Evolutionary conservation across 2,113 vertebrate genomes (phyloP).

Genomic region (Lanius ludovicianus): DNA sequence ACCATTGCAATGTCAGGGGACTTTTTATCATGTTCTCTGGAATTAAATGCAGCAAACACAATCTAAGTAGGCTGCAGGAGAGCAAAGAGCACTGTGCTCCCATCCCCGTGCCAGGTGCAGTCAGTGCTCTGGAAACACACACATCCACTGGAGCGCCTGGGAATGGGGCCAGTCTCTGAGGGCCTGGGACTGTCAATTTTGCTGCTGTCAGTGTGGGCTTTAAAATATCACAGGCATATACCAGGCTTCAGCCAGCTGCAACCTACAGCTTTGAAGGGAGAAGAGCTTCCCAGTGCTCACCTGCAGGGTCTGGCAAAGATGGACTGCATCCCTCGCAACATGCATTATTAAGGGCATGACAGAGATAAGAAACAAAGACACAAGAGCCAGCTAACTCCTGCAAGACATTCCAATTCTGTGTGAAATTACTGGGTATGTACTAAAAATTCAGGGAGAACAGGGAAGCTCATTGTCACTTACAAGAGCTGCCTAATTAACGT

Average conservation of each 20-base stretch:
- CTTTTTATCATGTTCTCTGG: background rate
- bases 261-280: background rate
- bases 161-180: background rate
- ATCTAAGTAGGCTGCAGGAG: background rate
- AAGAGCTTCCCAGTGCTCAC: background rate
- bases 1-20: too few relatives aligned
- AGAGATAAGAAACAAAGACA: background rate
- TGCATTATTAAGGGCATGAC: background rate
- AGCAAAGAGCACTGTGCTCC: background rate
- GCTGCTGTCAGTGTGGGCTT: background rate
- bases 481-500: slow-evolving; percentile 8
- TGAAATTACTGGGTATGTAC: background rate
- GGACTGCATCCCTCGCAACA: background rate
- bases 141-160: rapidly evolving
- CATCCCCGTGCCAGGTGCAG: background rate
- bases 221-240: background rate
- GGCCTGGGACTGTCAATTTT: too few relatives aligned
- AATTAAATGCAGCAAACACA: background rate
- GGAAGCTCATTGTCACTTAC: background rate
- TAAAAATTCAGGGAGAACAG: background rate
- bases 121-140: background rate
- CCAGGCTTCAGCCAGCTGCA: background rate
- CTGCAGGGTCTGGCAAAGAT: background rate
- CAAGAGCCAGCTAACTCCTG: background rate
- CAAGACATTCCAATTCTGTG: background rate